Evolutionary conservation across 2,797 vertebrate species (phyloP), one percentile per base, ranked within the genome.

Genomic region (Jordanella pulchra): DNA sequence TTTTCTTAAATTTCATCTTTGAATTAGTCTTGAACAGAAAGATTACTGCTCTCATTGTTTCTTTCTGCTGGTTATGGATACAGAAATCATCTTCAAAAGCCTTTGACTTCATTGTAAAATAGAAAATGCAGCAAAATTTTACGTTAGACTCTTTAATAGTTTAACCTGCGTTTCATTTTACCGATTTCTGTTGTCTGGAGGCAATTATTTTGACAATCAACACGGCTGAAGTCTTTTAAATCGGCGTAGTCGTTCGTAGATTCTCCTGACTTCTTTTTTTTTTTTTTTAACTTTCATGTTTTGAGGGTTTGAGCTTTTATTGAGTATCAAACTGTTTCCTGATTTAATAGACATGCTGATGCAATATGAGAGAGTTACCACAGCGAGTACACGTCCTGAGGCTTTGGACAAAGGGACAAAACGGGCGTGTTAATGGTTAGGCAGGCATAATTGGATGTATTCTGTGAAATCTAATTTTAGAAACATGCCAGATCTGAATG

Each of bases 391-490:
- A 13, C 58, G 30, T 61, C 32, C 11, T 69, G 6, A 23, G 71
- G 44, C 54, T 66, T 6, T 58, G 44, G 10, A 4, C 35, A 18
- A 53, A 76, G 55, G 6, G 1, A 67, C 72, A 61, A 13, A 70
- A 45, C 42, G 39, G 72, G 64, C 66, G 30, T 73, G 32, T 58
- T 42, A 58, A 54, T 71, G 27, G 60, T 44, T 28, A 60, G 65
- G 17, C 44, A 77, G 65, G 13, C 17, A 63, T 71, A 44, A 35
- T 70, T 48, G 7, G 21, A 69, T 65, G 42, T 54, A 48, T 2
- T 71, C 47, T 76, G 54, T 55, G 27, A 50, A 51, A 32, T 81
- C 56, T 83, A 67, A 68, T 71, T 68, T 71, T 79, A 67, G 47
- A 66, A 48, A 47, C 56, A 17, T 28, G 27, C 17, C 55, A 65